Percentiles rank a stretch among this genome's conserved stretches.
Evolutionary conservation across 1,140 invertebrate genomes (phyloP).

Genomic region (Scaptodrosophila lebanonensis): DNA sequence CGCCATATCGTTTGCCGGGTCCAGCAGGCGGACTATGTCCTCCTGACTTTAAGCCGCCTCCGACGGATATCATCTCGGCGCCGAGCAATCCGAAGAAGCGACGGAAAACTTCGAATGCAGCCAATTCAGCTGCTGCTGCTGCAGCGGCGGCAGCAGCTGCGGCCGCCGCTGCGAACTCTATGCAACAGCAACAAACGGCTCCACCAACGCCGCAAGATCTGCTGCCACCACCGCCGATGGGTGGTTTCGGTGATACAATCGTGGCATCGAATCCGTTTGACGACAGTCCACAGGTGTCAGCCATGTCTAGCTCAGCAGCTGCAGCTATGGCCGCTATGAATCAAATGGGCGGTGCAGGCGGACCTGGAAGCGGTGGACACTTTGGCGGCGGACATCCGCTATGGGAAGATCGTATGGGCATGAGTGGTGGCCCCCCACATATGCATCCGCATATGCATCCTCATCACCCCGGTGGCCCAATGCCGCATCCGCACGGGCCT

Average conservation of each 20-base stretch:
- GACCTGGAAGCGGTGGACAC: conserved; percentile 51
- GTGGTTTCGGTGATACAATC: conserved; percentile 94
- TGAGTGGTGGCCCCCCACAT: conserved; percentile 80
- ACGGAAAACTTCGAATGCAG: conserved; percentile 82
- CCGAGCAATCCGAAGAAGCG: conserved; percentile 83
- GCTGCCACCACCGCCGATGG: conserved; percentile 87
- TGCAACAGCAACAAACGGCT: conserved; percentile 78
- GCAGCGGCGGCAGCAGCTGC: conserved; percentile 71
- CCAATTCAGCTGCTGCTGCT: conserved; percentile 66
- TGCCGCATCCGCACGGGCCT: conserved; percentile 69
- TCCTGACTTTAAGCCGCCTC: conserved; percentile 81
- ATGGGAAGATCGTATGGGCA: conserved; percentile 78
- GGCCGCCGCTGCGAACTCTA: conserved; percentile 77
- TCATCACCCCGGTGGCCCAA: conserved; percentile 78
- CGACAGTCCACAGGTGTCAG: conserved; percentile 85
- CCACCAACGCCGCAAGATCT: conserved; percentile 84
- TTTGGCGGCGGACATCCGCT: conserved; percentile 76
- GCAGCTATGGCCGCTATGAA: conserved; percentile 81
- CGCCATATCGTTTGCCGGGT: conserved; percentile 83
- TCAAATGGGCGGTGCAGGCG: conserved; percentile 70
- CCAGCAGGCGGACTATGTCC: conserved; percentile 80
- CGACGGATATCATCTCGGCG: conserved; percentile 80
- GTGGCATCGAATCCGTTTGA: conserved; percentile 97
- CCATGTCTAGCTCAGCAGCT: conserved; percentile 63
- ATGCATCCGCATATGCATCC: conserved; percentile 77